Conservation (phyloP, 2,888 invertebrate species). For the Microctonus brassicae region DNA sequence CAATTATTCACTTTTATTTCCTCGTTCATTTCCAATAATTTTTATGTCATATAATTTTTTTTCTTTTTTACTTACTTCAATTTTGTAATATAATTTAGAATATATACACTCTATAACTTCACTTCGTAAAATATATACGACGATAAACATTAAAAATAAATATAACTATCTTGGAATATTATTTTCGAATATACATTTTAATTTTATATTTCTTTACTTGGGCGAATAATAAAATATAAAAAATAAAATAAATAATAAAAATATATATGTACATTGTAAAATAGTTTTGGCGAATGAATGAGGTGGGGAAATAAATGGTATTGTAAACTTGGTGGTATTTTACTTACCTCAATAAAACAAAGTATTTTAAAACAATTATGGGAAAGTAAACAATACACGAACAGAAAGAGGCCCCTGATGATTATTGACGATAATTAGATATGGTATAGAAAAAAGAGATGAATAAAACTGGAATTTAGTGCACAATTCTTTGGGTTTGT, state of each 20-base stretch:
- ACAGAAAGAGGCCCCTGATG: neutral
- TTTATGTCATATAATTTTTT: neutral
- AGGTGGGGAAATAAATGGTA: too few species aligned
- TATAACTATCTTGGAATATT: neutral
- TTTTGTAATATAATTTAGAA: too few species aligned
- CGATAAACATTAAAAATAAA: too few species aligned
- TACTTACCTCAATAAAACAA: neutral
- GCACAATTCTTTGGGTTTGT: neutral
- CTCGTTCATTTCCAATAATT: slow-evolving; percentile 18
- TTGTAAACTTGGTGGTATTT: too few species aligned
- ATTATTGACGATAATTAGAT: slow-evolving; percentile 14
- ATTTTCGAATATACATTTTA: neutral
- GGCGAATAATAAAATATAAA: neutral
- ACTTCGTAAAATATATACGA: too few species aligned
- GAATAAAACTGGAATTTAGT: neutral
- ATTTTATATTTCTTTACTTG: neutral
- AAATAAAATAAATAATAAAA: neutral
- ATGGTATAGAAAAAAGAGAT: neutral
- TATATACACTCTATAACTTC: too few species aligned
- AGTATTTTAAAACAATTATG: slow-evolving; percentile 8
- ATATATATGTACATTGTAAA: neutral
- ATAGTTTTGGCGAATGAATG: too few species aligned
- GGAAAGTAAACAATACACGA: slow-evolving; percentile 20
- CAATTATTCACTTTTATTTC: slow-evolving; percentile 27
- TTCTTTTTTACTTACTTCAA: too few species aligned